Percentiles rank a stretch among this genome's conserved stretches.
Evolutionary conservation across 1,140 invertebrate species (phyloP).

Genomic region (Pseudomyrmex sp.): DNA sequence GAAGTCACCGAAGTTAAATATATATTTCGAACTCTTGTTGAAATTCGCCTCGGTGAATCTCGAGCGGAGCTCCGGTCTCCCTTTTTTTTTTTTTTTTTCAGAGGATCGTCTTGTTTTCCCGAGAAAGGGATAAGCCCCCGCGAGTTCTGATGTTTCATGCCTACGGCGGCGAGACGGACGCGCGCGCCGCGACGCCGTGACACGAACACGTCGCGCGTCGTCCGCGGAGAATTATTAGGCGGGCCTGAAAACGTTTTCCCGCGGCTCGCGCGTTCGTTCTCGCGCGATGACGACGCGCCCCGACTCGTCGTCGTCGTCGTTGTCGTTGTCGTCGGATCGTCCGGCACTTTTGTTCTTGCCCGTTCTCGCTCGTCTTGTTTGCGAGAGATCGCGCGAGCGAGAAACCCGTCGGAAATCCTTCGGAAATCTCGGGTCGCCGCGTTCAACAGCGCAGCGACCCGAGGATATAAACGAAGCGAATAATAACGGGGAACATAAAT

Average conservation of each 20-base stretch:
- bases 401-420: background rate
- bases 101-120: slow-evolving; percentile 13
- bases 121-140: slow-evolving; percentile 40
- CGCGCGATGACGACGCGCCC: slow-evolving; percentile 13
- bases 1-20: slow-evolving; percentile 3
- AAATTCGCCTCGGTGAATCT: background rate
- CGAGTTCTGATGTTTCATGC: slow-evolving; percentile 45
- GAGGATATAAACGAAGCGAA: slow-evolving; percentile 34
- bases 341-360: slow-evolving; percentile 39
- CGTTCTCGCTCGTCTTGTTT: background rate
- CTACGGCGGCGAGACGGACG: slow-evolving; percentile 75
- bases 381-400: slow-evolving; percentile 8
- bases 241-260: slow-evolving; percentile 72
- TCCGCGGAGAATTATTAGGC: slow-evolving; percentile 81
- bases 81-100: background rate
- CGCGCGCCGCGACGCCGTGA: slow-evolving; percentile 80
- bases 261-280: slow-evolving; percentile 54
- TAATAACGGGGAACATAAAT: slow-evolving; percentile 21
- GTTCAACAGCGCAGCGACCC: background rate
- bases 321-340: slow-evolving; percentile 25
- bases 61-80: background rate
- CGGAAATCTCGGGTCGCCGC: slow-evolving; percentile 1
- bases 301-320: slow-evolving; percentile 20
- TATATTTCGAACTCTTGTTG: background rate
- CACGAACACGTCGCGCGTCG: slow-evolving; percentile 80